Evolutionary conservation across 2,888 invertebrate genomes (phyloP).

Genomic region (Temnothorax ravouxi): DNA sequence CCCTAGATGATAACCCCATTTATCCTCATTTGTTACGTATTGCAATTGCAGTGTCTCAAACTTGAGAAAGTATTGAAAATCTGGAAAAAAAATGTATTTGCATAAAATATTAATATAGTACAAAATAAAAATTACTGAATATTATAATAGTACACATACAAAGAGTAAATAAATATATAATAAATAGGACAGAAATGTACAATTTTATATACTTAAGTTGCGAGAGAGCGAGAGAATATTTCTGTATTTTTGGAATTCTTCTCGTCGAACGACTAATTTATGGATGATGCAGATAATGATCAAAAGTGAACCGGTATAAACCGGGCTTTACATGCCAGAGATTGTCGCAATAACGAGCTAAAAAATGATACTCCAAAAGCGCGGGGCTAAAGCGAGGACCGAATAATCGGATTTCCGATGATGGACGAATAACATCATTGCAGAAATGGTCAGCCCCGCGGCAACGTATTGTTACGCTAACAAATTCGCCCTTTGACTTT

Average conservation of each 20-base stretch:
- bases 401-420: slow-evolving; percentile 54
- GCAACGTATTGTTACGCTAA: slow-evolving; percentile 49
- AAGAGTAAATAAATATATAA: background rate
- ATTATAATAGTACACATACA: background rate
- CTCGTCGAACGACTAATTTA: slow-evolving; percentile 22
- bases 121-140: background rate
- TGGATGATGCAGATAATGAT: slow-evolving; percentile 3
- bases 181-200: background rate
- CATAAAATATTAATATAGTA: background rate
- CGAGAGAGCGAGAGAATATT: background rate
- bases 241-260: background rate
- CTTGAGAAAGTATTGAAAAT: background rate
- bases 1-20: slow-evolving; percentile 5
- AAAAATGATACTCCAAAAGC: slow-evolving; percentile 45
- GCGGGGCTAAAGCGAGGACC: background rate
- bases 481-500: slow-evolving; percentile 49
- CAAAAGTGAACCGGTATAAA: slow-evolving; percentile 20
- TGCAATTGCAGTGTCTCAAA: background rate
- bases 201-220: background rate
- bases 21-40: background rate
- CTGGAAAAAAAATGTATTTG: background rate
- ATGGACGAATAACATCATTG: slow-evolving; percentile 53
- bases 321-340: slow-evolving; percentile 18
- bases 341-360: slow-evolving; percentile 44
- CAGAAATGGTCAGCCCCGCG: slow-evolving; percentile 34